Evolutionary conservation across 2,888 invertebrate genomes (phyloP), one percentile per base, ranked within the genome.

Genomic region (Ctena decussata): DNA sequence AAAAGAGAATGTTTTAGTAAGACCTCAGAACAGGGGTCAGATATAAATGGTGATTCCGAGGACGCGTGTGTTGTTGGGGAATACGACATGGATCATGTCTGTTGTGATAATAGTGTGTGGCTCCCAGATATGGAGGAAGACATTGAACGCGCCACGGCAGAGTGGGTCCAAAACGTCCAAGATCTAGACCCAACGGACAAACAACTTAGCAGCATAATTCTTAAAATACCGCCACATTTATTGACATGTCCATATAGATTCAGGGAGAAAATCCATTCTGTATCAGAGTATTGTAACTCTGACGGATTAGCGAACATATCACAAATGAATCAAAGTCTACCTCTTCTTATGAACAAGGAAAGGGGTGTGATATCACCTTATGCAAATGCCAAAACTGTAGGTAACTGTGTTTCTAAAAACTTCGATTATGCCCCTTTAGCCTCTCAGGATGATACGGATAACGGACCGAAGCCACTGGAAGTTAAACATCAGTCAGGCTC

Each of bases 101-200:
- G 21, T 30, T 72, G 72, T 72, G 72, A 72, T 72, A 41, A 27
- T 41, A 39, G 27, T 24, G 72, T 3, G 41, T 46, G 46, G 72
- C 84, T 87, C 24, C 89, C 90, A 24, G 84, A 82, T 32, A 60
- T 71, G 0, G 89, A 90, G 71, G 84, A 84, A 32, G 84, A 89
- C 72, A 81, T 87, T 5, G 85, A 82, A 46, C 71, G 70, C 37
- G 89, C 90, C 41, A 90, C 89, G 0, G 90, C 90, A 24, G 76
- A 86, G 73, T 93, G 93, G 93, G 91, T 93, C 30, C 91, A 91
- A 78, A 89, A 89, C 77, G 90, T 87, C 75, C 91, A 80, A 69
- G 71, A 80, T 5, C 71, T 89, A 70, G 89, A 89, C 71, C 70
- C 77, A 24, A 86, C 84, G 53, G 89, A 89, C 49, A 71, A 79